Conservation (phyloP, 2,797 vertebrate genomes). For the Silurus aristotelis region DNA sequence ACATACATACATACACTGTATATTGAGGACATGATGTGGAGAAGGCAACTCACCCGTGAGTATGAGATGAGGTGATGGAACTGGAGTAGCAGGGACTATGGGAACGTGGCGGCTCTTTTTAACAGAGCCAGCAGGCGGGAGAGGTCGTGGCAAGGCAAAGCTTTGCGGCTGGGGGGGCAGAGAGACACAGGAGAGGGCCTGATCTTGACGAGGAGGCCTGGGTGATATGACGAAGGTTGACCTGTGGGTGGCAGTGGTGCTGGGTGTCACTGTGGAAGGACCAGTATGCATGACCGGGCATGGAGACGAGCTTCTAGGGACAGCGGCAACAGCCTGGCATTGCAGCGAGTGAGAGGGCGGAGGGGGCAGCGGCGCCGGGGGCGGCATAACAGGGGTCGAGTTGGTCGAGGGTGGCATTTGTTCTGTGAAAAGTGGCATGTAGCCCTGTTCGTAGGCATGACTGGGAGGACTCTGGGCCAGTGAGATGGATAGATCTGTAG, state of each 20-base stretch:
- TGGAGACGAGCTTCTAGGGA: constrained; percentile 55
- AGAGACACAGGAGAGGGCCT: constrained; percentile 53
- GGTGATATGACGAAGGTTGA: constrained; percentile 67
- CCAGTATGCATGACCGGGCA: constrained; percentile 84
- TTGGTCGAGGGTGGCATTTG: constrained; percentile 60
- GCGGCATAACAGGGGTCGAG: constrained; percentile 59
- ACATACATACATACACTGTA: background rate
- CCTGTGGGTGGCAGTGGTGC: constrained; percentile 81
- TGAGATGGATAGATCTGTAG: constrained; percentile 65
- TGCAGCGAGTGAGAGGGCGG: constrained; percentile 69
- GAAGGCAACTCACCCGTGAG: constrained; percentile 44
- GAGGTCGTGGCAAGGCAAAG: constrained; percentile 81
- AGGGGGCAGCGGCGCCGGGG: constrained; percentile 63
- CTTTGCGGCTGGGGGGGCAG: constrained; percentile 63
- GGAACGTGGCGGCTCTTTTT: constrained; percentile 77
- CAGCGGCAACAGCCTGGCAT: constrained; percentile 61
- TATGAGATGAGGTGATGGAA: constrained; percentile 73
- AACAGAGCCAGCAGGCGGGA: constrained; percentile 70
- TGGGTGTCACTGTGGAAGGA: constrained; percentile 77
- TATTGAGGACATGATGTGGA: background rate
- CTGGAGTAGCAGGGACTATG: constrained; percentile 78
- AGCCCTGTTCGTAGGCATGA: constrained; percentile 73
- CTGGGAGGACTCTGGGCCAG: constrained; percentile 69
- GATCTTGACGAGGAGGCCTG: constrained; percentile 38
- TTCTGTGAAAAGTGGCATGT: constrained; percentile 77